phyloP scores from a whole-genome alignment of 2,113 vertebrate species.

The Oryzias melastigma region DNA sequence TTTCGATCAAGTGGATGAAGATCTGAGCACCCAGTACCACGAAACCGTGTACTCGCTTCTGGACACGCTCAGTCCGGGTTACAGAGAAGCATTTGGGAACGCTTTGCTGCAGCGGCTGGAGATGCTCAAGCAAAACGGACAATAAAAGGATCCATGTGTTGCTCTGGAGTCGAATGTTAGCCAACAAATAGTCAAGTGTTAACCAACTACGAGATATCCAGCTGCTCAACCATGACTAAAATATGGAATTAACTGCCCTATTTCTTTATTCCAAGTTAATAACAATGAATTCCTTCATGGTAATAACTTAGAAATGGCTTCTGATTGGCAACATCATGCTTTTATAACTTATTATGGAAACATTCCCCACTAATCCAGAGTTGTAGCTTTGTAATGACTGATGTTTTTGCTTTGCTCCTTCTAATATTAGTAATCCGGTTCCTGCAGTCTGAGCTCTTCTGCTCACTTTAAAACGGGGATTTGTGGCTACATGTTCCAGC shows the following conservation, averaged over 20 bases:
- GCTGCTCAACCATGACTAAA: slow-evolving; percentile 24
- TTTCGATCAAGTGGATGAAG: slow-evolving; percentile 89
- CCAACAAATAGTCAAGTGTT: slow-evolving; percentile 20
- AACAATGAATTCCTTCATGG: slow-evolving; percentile 36
- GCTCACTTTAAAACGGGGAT: slow-evolving; percentile 37
- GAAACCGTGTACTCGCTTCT: slow-evolving; percentile 96
- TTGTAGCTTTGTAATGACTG: slow-evolving; percentile 8
- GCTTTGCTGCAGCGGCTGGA: slow-evolving; percentile 93
- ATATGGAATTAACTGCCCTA: slow-evolving; percentile 21
- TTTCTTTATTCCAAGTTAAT: slow-evolving; percentile 34
- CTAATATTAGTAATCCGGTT: slow-evolving; percentile 6
- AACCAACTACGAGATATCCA: slow-evolving; percentile 12
- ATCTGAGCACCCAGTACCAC: slow-evolving; percentile 85
- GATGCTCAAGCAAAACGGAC: slow-evolving; percentile 85
- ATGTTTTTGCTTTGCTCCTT: slow-evolving; percentile 22
- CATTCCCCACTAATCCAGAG: slow-evolving; percentile 23
- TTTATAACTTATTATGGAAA: slow-evolving; percentile 45
- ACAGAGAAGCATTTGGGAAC: slow-evolving; percentile 95
- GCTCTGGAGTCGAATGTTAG: slow-evolving; percentile 15
- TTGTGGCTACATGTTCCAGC: slow-evolving; percentile 29
- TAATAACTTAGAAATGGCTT: slow-evolving; percentile 27
- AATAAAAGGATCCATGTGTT: slow-evolving; percentile 71
- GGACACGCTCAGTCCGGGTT: slow-evolving; percentile 93
- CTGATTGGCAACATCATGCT: slow-evolving; percentile 28
- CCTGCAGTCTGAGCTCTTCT: not conserved